These are phyloP conservation scores for Dendronephthya gigantea DNA, from an alignment of 64 coral and sea anemone species.

Conservation along the genomic window DNA sequence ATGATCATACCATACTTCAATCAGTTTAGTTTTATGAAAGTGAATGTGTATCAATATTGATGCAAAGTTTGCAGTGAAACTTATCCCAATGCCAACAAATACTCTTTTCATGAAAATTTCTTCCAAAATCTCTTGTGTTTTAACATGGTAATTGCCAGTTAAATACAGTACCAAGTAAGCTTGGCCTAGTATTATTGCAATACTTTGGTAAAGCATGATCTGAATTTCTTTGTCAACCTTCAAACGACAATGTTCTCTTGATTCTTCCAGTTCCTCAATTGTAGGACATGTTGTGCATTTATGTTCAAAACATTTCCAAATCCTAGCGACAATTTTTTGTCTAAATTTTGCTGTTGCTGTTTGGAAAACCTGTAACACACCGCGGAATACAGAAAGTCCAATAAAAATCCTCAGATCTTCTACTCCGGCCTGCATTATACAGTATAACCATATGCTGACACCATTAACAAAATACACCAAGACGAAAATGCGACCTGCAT, in stretches of 20 bases:
- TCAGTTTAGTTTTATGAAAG: background rate
- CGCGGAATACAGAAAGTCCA: background rate
- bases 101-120: background rate
- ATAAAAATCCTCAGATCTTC: background rate
- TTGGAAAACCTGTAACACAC: background rate
- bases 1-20: background rate
- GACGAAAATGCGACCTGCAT: background rate
- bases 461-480: background rate
- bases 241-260: background rate
- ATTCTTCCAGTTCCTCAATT: background rate
- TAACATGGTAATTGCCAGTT: background rate
- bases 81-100: background rate
- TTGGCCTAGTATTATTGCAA: background rate
- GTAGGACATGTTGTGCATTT: background rate
- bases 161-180: background rate
- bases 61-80: background rate
- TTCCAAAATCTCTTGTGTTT: background rate
- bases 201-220: background rate
- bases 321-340: background rate
- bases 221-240: constrained; percentile 1
- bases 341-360: background rate
- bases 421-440: background rate
- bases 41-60: background rate
- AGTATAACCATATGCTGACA: background rate
- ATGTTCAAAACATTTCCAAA: background rate